Evolutionary conservation across 2,797 vertebrate species (phyloP), one percentile per base, ranked within the genome.

Genomic region (Propithecus perrieri): DNA sequence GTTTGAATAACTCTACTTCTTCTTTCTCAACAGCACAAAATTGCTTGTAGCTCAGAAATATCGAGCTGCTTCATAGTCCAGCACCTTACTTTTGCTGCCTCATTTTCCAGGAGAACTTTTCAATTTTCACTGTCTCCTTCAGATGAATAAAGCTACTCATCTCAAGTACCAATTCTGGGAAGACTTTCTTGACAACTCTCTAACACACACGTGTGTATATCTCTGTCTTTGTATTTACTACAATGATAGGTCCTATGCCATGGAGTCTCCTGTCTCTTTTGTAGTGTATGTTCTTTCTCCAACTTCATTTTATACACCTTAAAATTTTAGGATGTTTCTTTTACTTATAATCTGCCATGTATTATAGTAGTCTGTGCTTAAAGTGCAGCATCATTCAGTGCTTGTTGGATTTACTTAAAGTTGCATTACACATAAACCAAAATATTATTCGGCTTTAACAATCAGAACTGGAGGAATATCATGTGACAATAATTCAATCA

Each of bases 121-220:
- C 72, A 74, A 28, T 61, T 76, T 86, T 53, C 12, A 59, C 14
- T 50, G 1, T 50, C 41, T 90, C 30, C 9, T 57, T 90, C 28
- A 67, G 57, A 43, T 90, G 69, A 96, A 90, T 75, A 81, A 91
- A 91, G 18, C 35, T n/a, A 69, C 61, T 93, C 15, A 43, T n/a
- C 78, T 81, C 43, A 88, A 94, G 74, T 67, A 33, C 41, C 35
- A 80, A 76, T 50, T 71, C 50, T 20, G 63, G 30, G 13, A 92
- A 90, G 7, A 0, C 55, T 87, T 74, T 91, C 61, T 48, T 53
- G 41, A 85, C 61, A 96, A 14, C 30, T 61, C 43, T 95, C 10
- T 20, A 18, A 38, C 7, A 46, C 14, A 20, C 33, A 10, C 28
- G 15, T 0, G 17, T 4, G 33, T 38, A 4, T 22, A 22, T 35